phyloP scores from a whole-genome alignment of 2,888 invertebrate genomes.

The Apotomis turbidana region DNA sequence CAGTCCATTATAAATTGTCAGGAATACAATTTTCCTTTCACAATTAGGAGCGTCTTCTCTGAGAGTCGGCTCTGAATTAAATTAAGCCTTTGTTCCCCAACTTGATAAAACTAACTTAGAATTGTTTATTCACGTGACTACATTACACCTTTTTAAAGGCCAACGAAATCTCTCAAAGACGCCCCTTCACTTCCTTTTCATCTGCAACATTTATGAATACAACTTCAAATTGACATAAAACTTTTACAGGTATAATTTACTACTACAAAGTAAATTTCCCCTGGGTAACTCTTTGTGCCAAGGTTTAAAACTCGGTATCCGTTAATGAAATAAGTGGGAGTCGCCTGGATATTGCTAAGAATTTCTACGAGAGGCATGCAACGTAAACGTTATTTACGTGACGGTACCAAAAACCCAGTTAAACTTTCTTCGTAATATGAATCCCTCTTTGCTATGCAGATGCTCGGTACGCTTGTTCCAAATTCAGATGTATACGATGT shows the following conservation, averaged over 20 bases:
- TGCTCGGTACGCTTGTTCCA: constrained; percentile 58
- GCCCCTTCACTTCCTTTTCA: background rate
- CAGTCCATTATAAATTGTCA: constrained; percentile 32
- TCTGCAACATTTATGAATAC: constrained; percentile 1
- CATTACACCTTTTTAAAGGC: constrained; percentile 17
- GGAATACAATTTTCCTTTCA: constrained; percentile 39
- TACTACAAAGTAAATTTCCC: constrained; percentile 33
- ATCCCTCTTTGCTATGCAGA: constrained; percentile 57
- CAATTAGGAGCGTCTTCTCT: constrained; percentile 36
- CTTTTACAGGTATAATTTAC: constrained; percentile 22
- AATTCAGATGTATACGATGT: constrained; percentile 58
- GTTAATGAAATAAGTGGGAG: constrained; percentile 36
- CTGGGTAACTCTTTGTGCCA: constrained; percentile 28
- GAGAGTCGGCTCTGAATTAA: constrained; percentile 41
- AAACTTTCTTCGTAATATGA: constrained; percentile 52
- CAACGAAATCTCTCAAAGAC: background rate
- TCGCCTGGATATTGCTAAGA: constrained; percentile 36
- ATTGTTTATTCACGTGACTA: constrained; percentile 10
- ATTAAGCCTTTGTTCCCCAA: constrained; percentile 40
- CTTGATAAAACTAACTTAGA: constrained; percentile 28
- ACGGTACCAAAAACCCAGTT: constrained; percentile 48
- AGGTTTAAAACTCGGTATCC: constrained; percentile 30
- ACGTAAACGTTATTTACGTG: constrained; percentile 35
- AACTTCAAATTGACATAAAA: constrained; percentile 12
- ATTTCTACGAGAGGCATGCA: constrained; percentile 40